Percentiles rank a stretch among this genome's conserved stretches.
These are phyloP conservation scores for Aldabrachelys gigantea DNA, from an alignment of 2,113 vertebrate genomes.

Conservation along the genomic window DNA sequence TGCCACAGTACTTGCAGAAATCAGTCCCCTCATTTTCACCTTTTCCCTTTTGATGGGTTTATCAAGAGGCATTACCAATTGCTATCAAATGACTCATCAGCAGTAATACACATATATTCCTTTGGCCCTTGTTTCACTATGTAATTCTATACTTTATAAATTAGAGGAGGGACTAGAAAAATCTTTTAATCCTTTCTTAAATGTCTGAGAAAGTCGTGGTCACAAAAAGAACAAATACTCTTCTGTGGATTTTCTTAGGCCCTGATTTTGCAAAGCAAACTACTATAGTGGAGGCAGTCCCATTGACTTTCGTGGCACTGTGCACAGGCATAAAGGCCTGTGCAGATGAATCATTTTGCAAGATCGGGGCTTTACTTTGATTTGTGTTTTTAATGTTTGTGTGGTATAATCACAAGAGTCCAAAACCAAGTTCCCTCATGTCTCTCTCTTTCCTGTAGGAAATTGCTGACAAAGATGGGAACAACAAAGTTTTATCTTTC, in stretches of 20 bases:
- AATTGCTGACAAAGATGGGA: conserved; percentile 98
- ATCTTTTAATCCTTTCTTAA: not conserved
- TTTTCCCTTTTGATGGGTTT: conserved; percentile 18
- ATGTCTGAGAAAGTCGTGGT: not conserved
- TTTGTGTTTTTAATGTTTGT: not conserved
- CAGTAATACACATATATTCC: not conserved
- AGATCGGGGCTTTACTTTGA: not conserved
- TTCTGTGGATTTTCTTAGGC: not conserved
- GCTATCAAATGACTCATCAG: conserved; percentile 50
- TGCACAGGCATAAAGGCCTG: not conserved
- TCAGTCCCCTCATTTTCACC: conserved; percentile 50
- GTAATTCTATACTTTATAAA: not conserved
- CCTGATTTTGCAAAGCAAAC: not conserved
- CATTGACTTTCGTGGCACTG: not conserved
- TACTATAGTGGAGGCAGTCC: not conserved
- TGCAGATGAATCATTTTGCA: not conserved
- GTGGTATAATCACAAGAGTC: not conserved
- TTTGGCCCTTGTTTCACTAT: not conserved
- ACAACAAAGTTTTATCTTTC: conserved; percentile 96
- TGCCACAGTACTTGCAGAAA: conserved; percentile 4
- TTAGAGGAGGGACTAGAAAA: not conserved
- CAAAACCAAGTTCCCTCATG: not conserved
- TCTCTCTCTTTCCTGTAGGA: conserved; percentile 82
- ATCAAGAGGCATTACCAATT: not conserved
- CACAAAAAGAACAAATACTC: not conserved